Conservation (phyloP, 2,797 vertebrate genomes). For the Helarctos malayanus region DNA sequence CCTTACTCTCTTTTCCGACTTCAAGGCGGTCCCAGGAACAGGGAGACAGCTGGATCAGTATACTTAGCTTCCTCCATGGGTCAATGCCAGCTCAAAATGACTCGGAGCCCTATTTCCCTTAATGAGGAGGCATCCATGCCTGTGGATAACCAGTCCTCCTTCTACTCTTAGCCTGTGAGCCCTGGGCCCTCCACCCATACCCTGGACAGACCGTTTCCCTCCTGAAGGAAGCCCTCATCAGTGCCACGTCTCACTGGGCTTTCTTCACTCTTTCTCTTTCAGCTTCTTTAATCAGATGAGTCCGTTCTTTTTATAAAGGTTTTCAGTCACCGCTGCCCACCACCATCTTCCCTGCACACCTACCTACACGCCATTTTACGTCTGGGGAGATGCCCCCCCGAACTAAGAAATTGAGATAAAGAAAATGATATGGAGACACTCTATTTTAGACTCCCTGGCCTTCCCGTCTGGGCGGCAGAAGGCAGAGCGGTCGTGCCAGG, state of each 20-base stretch:
- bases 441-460: slow-evolving; percentile 23
- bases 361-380: not conserved
- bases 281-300: not conserved
- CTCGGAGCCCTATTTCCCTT: not conserved
- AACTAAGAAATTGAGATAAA: not conserved
- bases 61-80: not conserved
- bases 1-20: not conserved
- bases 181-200: not conserved
- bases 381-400: not conserved
- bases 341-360: not conserved
- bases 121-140: not conserved
- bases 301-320: not conserved
- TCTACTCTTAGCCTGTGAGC: not conserved
- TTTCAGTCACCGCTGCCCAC: not conserved
- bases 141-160: not conserved
- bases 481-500: slow-evolving; percentile 50
- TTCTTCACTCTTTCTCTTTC: not conserved
- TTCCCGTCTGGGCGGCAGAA: slow-evolving; percentile 40
- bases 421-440: not conserved
- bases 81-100: not conserved
- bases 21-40: not conserved
- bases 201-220: not conserved
- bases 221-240: not conserved
- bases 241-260: not conserved
- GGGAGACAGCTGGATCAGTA: not conserved